These are phyloP conservation scores for Candoia aspera DNA, from an alignment of 2,113 vertebrate genomes.

Conservation along the genomic window DNA sequence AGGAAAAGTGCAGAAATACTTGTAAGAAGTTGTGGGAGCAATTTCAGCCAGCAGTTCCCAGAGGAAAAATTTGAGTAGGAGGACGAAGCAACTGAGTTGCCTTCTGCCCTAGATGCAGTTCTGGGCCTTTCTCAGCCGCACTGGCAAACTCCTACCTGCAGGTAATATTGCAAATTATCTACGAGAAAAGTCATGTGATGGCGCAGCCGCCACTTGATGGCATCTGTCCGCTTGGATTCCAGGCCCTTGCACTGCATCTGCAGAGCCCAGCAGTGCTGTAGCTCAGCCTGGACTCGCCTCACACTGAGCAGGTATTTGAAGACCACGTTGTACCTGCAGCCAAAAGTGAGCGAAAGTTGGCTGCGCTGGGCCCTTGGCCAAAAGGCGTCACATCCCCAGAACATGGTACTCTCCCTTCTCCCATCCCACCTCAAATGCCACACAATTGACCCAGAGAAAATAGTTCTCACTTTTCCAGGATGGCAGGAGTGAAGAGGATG, in stretches of 20 bases:
- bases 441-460: no score
- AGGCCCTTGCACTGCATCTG: constrained; percentile 98
- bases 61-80: background rate
- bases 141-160: constrained; percentile 81
- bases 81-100: background rate
- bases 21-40: background rate
- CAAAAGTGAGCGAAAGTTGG: constrained; percentile 3
- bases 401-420: background rate
- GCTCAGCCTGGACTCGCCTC: constrained; percentile 91
- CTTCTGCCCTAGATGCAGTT: background rate
- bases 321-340: constrained; percentile 91
- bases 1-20: background rate
- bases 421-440: no score
- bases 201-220: constrained; percentile 90
- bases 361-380: background rate
- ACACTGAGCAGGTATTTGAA: constrained; percentile 96
- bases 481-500: constrained; percentile 96
- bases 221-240: constrained; percentile 87
- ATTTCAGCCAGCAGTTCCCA: background rate
- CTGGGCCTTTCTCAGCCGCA: no score
- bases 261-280: constrained; percentile 97
- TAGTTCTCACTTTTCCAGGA: constrained; percentile 90
- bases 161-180: constrained; percentile 97
- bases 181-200: constrained; percentile 99
- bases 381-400: background rate